Percentiles rank a stretch among this genome's conserved stretches.
Conservation (phyloP, 2,888 invertebrate genomes). For the Orthonevra nobilis region DNA sequence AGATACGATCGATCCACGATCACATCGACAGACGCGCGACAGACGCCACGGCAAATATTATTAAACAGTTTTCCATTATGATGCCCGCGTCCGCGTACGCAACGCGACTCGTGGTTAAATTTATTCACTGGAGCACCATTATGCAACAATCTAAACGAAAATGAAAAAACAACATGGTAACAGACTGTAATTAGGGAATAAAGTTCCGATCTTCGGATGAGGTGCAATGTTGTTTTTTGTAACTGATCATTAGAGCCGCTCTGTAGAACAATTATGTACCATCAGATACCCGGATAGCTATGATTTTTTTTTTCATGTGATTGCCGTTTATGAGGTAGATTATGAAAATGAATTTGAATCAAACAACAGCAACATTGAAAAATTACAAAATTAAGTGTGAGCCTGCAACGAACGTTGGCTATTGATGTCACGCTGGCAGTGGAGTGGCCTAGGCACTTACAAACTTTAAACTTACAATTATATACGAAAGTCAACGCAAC, state of each 20-base stretch:
- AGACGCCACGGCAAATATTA: constrained; percentile 10
- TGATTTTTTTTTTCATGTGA: too few relatives aligned
- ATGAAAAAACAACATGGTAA: constrained; percentile 9
- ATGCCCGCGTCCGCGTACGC: too few relatives aligned
- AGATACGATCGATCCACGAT: neutral
- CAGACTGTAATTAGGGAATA: constrained; percentile 31
- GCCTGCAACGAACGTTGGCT: constrained; percentile 7
- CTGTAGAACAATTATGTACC: constrained; percentile 22
- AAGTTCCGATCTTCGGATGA: constrained; percentile 12
- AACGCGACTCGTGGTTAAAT: neutral
- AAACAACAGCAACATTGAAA: neutral
- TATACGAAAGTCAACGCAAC: constrained; percentile 40
- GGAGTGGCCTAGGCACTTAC: constrained; percentile 56
- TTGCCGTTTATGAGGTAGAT: constrained; percentile 22
- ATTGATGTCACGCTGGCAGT: constrained; percentile 55
- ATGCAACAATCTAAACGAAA: too few relatives aligned
- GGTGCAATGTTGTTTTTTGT: constrained; percentile 3
- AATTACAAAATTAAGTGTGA: constrained; percentile 43
- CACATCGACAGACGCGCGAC: neutral
- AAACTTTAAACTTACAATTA: constrained; percentile 54
- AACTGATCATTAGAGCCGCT: constrained; percentile 10
- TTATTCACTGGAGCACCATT: constrained; percentile 10
- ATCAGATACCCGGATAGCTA: neutral
- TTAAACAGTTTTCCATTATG: constrained; percentile 13
- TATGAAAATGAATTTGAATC: constrained; percentile 55